Evolutionary conservation across 2,113 vertebrate genomes (phyloP).

Genomic region (Indicator indicator): DNA sequence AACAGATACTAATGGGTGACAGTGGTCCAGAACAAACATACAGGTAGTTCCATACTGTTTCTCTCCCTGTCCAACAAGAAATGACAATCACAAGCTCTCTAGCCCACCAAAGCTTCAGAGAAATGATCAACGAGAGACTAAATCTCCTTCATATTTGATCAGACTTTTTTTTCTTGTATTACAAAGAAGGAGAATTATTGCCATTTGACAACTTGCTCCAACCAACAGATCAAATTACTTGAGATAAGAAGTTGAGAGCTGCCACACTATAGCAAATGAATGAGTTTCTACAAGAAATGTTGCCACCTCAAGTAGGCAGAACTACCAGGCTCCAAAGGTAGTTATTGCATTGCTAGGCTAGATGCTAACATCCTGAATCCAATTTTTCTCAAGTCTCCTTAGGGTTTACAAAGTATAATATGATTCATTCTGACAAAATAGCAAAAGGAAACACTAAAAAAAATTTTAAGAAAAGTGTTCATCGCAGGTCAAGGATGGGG

Average conservation of each 20-base stretch:
- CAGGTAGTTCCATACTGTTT: not conserved
- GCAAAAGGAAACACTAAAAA: not conserved
- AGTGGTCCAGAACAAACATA: not conserved
- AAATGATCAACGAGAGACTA: not conserved
- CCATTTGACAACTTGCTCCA: not conserved
- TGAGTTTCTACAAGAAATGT: not conserved
- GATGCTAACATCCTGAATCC: not conserved
- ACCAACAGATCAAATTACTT: not conserved
- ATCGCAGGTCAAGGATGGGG: not conserved
- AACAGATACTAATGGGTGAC: not conserved
- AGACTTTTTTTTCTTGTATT: not conserved
- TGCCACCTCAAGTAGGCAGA: not conserved
- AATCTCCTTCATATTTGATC: not conserved
- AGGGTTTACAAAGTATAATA: not conserved
- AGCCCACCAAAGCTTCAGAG: not conserved
- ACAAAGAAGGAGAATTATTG: not conserved
- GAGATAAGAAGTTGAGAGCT: not conserved
- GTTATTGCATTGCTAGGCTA: not conserved
- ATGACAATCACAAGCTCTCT: not conserved
- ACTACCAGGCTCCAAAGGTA: not conserved
- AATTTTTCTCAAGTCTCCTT: not conserved
- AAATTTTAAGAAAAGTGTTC: not conserved
- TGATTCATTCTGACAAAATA: not conserved
- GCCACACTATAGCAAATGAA: not conserved
- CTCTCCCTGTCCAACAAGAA: not conserved